Conservation (phyloP, 1,140 invertebrate species). For the Cheumatopsyche charites region DNA sequence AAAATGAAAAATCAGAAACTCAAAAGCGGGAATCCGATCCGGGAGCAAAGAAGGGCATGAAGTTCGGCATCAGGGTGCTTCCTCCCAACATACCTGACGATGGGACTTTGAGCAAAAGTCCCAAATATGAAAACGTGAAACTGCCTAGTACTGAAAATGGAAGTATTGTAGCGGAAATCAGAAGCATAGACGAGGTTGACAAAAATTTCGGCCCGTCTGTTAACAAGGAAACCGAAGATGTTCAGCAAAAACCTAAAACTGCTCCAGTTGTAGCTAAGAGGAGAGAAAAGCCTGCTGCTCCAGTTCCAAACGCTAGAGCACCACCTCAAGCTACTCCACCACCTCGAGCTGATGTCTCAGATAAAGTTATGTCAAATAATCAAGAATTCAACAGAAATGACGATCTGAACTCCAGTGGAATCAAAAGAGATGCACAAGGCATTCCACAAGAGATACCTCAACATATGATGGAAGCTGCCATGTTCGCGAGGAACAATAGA, state of each 20-base stretch:
- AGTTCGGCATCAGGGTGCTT: constrained; percentile 74
- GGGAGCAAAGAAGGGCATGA: constrained; percentile 61
- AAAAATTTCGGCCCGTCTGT: constrained; percentile 45
- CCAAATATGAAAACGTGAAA: constrained; percentile 51
- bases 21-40: constrained; percentile 59
- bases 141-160: constrained; percentile 59
- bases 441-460: constrained; percentile 70
- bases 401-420: constrained; percentile 62
- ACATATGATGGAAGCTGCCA: constrained; percentile 73
- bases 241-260: constrained; percentile 53
- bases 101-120: constrained; percentile 53
- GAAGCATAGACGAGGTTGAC: constrained; percentile 61
- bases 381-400: constrained; percentile 40
- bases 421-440: constrained; percentile 64
- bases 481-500: constrained; percentile 70
- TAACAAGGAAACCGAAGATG: constrained; percentile 52
- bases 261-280: constrained; percentile 59
- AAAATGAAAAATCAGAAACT: constrained; percentile 57
- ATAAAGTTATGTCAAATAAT: neutral
- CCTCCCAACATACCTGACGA: constrained; percentile 62
- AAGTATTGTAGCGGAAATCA: constrained; percentile 54
- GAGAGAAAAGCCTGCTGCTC: constrained; percentile 59
- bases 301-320: constrained; percentile 57
- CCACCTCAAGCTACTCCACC: constrained; percentile 42
- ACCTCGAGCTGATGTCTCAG: neutral